Evolutionary conservation across 53 echinoderm and acorn worm species (phyloP).

Genomic region (Echinometra lucunter): DNA sequence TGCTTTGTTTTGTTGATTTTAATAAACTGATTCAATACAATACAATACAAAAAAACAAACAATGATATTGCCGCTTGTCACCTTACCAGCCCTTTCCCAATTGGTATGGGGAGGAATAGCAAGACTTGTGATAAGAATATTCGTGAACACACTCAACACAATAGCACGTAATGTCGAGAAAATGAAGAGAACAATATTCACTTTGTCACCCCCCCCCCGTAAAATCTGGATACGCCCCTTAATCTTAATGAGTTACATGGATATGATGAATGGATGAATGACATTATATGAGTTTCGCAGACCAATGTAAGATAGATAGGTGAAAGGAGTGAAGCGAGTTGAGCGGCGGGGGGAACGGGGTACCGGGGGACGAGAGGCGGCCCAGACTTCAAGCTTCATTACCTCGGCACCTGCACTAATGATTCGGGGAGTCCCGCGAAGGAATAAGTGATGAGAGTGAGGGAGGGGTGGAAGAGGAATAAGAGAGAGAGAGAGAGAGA

Average conservation of each 20-base stretch:
- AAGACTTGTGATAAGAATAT: no score
- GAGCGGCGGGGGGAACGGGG: background rate
- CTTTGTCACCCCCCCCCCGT: background rate
- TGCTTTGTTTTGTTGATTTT: no score
- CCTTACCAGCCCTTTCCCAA: no score
- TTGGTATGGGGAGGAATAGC: no score
- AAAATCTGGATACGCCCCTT: background rate
- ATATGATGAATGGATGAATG: slow-evolving; percentile 12
- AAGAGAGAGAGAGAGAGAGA: background rate
- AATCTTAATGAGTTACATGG: background rate
- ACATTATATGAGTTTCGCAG: background rate
- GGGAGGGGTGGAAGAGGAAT: background rate
- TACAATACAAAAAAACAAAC: no score
- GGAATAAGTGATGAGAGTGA: background rate
- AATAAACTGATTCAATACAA: no score
- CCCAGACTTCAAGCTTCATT: slow-evolving; percentile 10
- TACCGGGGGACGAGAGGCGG: slow-evolving; percentile 15
- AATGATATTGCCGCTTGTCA: no score
- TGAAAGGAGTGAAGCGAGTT: background rate
- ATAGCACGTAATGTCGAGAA: no score
- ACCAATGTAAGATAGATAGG: background rate
- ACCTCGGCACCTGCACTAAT: background rate
- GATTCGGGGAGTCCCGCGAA: background rate
- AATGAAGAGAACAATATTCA: no score
- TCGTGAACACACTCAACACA: no score